phyloP scores from a whole-genome alignment of 2,888 invertebrate species.

The Tortricodes alternella region DNA sequence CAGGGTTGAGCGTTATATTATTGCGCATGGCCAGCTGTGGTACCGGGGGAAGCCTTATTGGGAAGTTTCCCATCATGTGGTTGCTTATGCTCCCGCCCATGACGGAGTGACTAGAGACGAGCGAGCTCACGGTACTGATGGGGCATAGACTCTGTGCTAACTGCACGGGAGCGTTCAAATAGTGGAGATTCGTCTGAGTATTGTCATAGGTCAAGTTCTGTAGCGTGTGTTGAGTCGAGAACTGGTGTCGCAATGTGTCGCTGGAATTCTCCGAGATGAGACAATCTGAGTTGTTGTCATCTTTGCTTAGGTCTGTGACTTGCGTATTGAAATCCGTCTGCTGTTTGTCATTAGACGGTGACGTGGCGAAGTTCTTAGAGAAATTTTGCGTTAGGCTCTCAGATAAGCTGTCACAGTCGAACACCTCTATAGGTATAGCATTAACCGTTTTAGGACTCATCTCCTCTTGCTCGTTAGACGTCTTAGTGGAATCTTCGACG shows the following conservation, averaged over 20 bases:
- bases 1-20: constrained; percentile 67
- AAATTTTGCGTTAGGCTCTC: constrained; percentile 64
- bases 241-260: constrained; percentile 64
- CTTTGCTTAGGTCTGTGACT: constrained; percentile 63
- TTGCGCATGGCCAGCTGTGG: constrained; percentile 61
- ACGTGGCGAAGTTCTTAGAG: constrained; percentile 57
- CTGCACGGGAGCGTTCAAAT: constrained; percentile 59
- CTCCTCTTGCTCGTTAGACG: constrained; percentile 49
- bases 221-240: constrained; percentile 52
- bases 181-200: constrained; percentile 61
- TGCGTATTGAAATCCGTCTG: constrained; percentile 51
- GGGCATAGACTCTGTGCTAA: constrained; percentile 63
- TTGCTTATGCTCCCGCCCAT: constrained; percentile 56
- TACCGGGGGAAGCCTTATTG: constrained; percentile 62
- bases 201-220: constrained; percentile 56
- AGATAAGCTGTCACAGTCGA: constrained; percentile 70
- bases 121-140: constrained; percentile 56
- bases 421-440: constrained; percentile 69
- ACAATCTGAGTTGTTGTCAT: constrained; percentile 69
- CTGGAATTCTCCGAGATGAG: constrained; percentile 67
- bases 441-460: constrained; percentile 53
- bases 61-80: constrained; percentile 74
- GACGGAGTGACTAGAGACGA: constrained; percentile 58
- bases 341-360: constrained; percentile 47
- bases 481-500: constrained; percentile 39